phyloP scores from a whole-genome alignment of 2,113 vertebrate genomes.

The Daboia siamensis region DNA sequence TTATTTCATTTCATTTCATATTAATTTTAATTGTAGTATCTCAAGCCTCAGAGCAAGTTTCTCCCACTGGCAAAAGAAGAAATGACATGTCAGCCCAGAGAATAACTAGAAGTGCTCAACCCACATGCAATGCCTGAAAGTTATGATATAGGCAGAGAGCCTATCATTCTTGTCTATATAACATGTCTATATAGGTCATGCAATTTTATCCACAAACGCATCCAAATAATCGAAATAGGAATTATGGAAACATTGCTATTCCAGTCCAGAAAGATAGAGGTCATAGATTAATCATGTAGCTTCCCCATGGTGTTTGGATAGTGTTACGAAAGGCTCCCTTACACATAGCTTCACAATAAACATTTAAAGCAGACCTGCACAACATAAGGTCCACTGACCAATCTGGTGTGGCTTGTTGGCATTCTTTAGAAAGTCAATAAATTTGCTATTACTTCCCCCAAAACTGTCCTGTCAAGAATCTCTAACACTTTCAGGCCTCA shows the following conservation, averaged over 20 bases:
- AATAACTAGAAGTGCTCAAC: not conserved
- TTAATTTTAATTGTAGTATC: not conserved
- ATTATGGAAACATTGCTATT: not conserved
- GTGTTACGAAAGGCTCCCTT: not conserved
- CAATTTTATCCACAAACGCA: not conserved
- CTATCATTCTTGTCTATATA: not conserved
- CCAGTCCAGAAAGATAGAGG: not conserved
- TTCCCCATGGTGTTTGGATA: not conserved
- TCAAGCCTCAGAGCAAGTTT: not conserved
- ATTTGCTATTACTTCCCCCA: not conserved
- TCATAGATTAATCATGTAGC: not conserved
- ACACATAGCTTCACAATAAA: not conserved
- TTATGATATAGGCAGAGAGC: not conserved
- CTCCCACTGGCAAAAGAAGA: not conserved
- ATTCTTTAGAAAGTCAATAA: not conserved
- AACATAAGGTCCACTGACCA: not conserved
- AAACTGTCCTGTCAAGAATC: not conserved
- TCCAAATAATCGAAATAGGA: not conserved
- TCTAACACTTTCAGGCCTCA: not conserved
- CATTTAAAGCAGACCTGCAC: not conserved
- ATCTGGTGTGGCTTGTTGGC: not conserved
- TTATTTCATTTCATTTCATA: not conserved
- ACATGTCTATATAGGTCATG: not conserved
- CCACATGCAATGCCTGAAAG: not conserved
- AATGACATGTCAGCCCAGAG: not conserved